Evolutionary conservation across 2,797 vertebrate genomes (phyloP).

Genomic region (Meda fulgida): DNA sequence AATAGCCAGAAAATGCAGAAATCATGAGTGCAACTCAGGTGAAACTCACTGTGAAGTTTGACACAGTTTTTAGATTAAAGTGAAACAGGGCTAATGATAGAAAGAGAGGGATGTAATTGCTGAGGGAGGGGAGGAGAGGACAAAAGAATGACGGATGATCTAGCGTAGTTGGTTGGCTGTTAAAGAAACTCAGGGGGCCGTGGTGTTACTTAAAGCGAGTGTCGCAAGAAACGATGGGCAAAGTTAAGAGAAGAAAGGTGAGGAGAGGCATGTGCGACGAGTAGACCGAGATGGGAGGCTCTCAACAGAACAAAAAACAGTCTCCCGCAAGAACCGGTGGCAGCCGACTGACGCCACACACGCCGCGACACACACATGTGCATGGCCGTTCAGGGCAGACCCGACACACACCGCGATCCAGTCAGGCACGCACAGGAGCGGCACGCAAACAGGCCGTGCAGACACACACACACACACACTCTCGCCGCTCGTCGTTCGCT

Average conservation of each 20-base stretch:
- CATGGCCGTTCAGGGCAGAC: conserved; percentile 58
- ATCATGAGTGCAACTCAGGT: conserved; percentile 21
- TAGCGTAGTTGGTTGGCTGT: conserved; percentile 77
- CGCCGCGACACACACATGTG: conserved; percentile 57
- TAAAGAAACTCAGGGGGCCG: conserved; percentile 70
- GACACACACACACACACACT: conserved; percentile 46
- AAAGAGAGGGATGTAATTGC: conserved; percentile 37
- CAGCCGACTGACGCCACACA: conserved; percentile 61
- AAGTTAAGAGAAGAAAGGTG: conserved; percentile 41
- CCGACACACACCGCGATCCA: conserved; percentile 62
- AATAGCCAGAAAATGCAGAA: neutral
- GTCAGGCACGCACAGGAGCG: conserved; percentile 62
- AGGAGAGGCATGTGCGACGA: conserved; percentile 53
- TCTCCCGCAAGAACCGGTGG: conserved; percentile 65
- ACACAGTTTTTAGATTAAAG: conserved; percentile 57
- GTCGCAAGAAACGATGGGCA: conserved; percentile 64
- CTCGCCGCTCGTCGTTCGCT: conserved; percentile 36
- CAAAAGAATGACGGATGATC: conserved; percentile 47
- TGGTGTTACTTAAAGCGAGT: conserved; percentile 75
- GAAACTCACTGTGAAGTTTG: conserved; percentile 46
- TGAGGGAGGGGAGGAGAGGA: conserved; percentile 44
- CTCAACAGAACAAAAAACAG: conserved; percentile 72
- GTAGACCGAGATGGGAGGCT: conserved; percentile 74
- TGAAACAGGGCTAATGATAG: conserved; percentile 59
- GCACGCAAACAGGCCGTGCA: conserved; percentile 67